These are phyloP conservation scores for Calephelis perditalis DNA, from an alignment of 2,888 invertebrate species.

Conservation along the genomic window DNA sequence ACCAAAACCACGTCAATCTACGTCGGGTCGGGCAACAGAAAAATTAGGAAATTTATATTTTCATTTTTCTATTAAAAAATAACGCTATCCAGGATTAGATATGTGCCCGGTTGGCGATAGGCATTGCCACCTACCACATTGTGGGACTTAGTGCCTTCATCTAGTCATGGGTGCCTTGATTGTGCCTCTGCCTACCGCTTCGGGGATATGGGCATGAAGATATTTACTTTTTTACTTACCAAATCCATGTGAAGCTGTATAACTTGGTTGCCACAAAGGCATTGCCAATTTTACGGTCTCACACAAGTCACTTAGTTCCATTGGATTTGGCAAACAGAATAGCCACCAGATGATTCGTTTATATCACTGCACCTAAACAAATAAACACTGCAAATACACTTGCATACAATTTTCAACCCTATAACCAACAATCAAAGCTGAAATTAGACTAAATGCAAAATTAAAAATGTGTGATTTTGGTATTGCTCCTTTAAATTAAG, in stretches of 20 bases:
- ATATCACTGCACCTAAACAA: conserved; percentile 64
- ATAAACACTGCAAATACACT: conserved; percentile 32
- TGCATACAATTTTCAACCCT: conserved; percentile 21
- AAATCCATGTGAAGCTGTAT: background rate
- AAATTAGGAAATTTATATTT: too few relatives aligned
- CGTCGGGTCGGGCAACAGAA: too few relatives aligned
- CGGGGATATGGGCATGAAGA: too few relatives aligned
- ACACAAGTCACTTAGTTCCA: conserved; percentile 39
- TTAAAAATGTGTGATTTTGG: conserved; percentile 30
- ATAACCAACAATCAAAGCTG: conserved; percentile 17
- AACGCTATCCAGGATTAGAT: too few relatives aligned
- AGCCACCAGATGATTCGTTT: conserved; percentile 35
- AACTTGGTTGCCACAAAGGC: background rate
- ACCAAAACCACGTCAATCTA: too few relatives aligned
- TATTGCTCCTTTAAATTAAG: conserved; percentile 28
- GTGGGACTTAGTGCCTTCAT: too few relatives aligned
- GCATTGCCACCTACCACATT: too few relatives aligned
- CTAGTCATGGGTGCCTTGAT: too few relatives aligned
- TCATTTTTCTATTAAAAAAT: too few relatives aligned
- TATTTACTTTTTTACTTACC: too few relatives aligned
- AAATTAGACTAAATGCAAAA: conserved; percentile 16
- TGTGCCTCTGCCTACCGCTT: too few relatives aligned
- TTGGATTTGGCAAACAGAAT: conserved; percentile 43
- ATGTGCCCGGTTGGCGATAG: too few relatives aligned
- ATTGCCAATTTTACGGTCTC: conserved; percentile 19